Base-by-base conservation (phyloP, 2,888 invertebrate species). In the Lithophane ornitopus region DNA sequence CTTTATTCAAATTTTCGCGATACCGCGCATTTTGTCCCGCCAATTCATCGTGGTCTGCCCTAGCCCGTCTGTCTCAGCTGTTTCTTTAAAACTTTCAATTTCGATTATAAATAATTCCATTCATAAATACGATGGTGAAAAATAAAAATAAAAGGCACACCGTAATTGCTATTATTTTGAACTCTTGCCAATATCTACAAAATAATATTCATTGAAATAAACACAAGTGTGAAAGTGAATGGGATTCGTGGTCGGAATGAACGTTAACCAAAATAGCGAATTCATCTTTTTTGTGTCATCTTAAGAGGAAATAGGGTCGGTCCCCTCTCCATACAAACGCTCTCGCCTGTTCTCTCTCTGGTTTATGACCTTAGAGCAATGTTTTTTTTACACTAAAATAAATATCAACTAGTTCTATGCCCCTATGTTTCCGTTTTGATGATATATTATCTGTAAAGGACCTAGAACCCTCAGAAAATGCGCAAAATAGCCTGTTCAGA, bases 141-240 rank as follows among this genome's bases (percentile, higher is more conserved):
- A 46, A 74, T 63, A 61, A 66, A 79, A 61, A 49, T 74, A 56
- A 58, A 75, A 56, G 44, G 8, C 49, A 59, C 56, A 52, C 58
- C 70, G 82, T 70, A 63, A 59, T 63, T 14, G 52, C 54, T 70
- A 63, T 70, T 63, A 76, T 70, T 82, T 82, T 80, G 80, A 82
- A 78, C 58, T 22, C 6, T 26, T 78, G 80, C 80, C 80, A 80
- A 82, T 82, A 59, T 26, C 61, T 58, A 62, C 28, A 49, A 19
- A 49, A 49, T 49, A 49, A 16, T 19, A 65, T 54, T 76, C 67
- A 76, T 66, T 66, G n/a, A 76, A 79, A 69, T 65, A 65, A 78
- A 81, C 4, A 12, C 0, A 69, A 69, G 9, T 14, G 22, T 59
- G 3, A 65, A 59, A 61, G 26, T 82, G 49, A 65, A 82, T 61